Base-by-base conservation (phyloP, 2,113 vertebrate species). In the Thunnus maccoyii region DNA sequence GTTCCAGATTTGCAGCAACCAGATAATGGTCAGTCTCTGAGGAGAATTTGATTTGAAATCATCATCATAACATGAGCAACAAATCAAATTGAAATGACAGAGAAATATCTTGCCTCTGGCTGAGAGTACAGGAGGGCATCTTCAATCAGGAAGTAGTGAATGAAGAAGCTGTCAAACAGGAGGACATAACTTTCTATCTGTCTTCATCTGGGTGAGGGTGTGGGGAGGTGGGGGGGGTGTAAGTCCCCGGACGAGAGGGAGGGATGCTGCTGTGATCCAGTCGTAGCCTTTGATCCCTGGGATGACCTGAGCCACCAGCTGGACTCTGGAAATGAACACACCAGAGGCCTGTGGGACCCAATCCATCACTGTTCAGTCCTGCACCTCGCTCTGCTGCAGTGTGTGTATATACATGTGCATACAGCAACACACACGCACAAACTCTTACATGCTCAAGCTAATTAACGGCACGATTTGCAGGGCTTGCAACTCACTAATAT, bases 231-330 rank as follows among this genome's bases (percentile, higher is more conserved):
- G 18, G 63, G 11, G 36, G 17, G 64, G 47, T 20, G 64, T 78
- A 67, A 76, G 82, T 80, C 85, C 50, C 44, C 4, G 70, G 64
- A 86, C 74, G 69, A 52, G 76, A 81, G 86, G 87, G 84, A 92
- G 80, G 73, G 83, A 82, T 89, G 65, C 67, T 86, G 69, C 75
- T 55, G 69, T 80, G 88, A 94, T 91, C 88, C 89, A 63, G 52
- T 76, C 17, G 4, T 76, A 92, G 90, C 91, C 87, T 92, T 92
- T 93, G 93, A 93, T 93, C 91, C 86, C 80, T 63, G 57, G 71
- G 80, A 89, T 92, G 91, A 92, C 93, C 91, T 51, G 63, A 84
- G 77, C 75, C 83, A 82, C 86, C 27, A 62, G 46, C 76, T 82
- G 86, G 89, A 88, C 80, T 84, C 82, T 83, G 71, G 63, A 91